phyloP scores from a whole-genome alignment of 2,113 vertebrate genomes.

The Cinclus mexicanus region DNA sequence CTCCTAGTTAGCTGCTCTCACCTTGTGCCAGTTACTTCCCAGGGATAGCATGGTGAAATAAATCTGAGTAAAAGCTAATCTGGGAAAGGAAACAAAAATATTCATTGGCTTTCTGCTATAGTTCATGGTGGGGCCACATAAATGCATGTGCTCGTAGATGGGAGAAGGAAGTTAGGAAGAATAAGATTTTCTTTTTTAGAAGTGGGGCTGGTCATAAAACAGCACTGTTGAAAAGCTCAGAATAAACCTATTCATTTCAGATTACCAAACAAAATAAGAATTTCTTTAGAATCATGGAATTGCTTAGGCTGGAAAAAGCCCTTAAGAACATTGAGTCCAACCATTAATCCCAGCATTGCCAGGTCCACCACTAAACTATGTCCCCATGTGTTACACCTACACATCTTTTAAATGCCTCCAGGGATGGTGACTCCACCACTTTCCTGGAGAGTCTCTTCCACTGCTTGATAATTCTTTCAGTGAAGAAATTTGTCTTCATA shows the following conservation, averaged over 20 bases:
- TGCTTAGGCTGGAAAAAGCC: not conserved
- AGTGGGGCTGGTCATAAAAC: not conserved
- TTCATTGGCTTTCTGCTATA: not conserved
- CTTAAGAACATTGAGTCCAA: not conserved
- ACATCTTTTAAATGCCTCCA: not conserved
- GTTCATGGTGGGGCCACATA: not conserved
- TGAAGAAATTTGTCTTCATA: not conserved
- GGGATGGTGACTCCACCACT: not conserved
- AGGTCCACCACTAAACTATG: not conserved
- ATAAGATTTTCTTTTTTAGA: not conserved
- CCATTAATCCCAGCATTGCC: not conserved
- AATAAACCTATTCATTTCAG: not conserved
- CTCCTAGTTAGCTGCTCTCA: not conserved
- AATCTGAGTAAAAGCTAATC: not conserved
- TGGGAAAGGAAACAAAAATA: not conserved
- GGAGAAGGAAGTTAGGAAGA: not conserved
- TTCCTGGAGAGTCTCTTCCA: not conserved
- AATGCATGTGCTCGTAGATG: not conserved
- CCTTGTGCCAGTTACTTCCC: not conserved
- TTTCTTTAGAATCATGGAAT: not conserved
- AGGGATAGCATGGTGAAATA: not conserved
- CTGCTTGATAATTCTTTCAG: not conserved
- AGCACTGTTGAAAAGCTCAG: not conserved
- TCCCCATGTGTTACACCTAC: too few species aligned
- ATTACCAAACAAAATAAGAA: not conserved